phyloP scores from a whole-genome alignment of 2,113 vertebrate species.

The Scomber colias region DNA sequence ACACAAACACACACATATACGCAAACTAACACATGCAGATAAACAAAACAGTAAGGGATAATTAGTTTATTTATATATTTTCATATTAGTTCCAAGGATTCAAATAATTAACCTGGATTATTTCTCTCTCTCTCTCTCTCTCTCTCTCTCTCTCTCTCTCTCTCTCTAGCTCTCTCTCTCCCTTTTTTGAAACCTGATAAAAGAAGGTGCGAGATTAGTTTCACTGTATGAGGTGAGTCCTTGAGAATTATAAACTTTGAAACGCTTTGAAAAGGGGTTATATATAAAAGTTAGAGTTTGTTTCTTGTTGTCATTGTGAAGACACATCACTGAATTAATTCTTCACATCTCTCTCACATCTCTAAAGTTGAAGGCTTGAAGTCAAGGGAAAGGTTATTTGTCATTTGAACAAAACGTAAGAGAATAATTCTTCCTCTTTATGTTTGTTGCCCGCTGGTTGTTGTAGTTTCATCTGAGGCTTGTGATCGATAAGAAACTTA shows the following conservation, averaged over 20 bases:
- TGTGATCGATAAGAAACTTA: conserved; percentile 43
- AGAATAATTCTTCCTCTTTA: conserved; percentile 26
- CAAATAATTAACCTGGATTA: conserved; percentile 1
- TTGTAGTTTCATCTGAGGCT: conserved; percentile 54
- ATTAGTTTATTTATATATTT: conserved; percentile 38
- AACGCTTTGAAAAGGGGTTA: background rate
- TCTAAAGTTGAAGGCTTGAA: conserved; percentile 17
- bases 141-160: background rate
- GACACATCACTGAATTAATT: background rate
- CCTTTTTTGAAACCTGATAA: conserved; percentile 11
- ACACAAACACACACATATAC: background rate
- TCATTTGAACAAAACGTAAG: conserved; percentile 18
- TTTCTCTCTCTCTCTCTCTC: background rate
- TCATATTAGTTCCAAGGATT: conserved; percentile 16
- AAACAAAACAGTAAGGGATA: conserved; percentile 4
- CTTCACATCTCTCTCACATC: background rate
- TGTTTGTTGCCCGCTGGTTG: conserved; percentile 52
- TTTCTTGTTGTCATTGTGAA: conserved; percentile 9
- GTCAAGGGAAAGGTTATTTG: conserved; percentile 37
- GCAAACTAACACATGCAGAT: background rate
- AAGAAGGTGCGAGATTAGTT: conserved; percentile 17
- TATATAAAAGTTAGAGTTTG: too few relatives aligned
- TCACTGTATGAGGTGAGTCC: background rate
- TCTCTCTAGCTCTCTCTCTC: background rate
- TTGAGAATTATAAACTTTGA: conserved; percentile 31